phyloP scores from a whole-genome alignment of 2,113 vertebrate species.

The Cromileptes altivelis region DNA sequence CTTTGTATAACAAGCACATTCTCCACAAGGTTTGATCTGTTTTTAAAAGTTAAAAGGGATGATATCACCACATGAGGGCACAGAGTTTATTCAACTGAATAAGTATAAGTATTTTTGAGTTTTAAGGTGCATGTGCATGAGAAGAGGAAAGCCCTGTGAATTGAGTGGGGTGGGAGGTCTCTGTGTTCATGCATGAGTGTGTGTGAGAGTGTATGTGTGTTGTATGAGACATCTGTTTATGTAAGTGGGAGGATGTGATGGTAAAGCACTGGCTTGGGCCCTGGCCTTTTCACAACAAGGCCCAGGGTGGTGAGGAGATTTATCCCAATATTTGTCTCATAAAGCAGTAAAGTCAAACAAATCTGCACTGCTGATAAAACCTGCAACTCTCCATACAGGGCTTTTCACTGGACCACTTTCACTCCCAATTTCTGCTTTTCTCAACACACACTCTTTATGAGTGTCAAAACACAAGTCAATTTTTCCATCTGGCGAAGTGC shows the following conservation, averaged over 20 bases:
- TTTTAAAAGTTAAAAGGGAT: conserved; percentile 22
- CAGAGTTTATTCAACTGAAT: conserved; percentile 24
- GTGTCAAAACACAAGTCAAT: conserved; percentile 16
- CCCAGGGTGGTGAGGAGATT: conserved; percentile 45
- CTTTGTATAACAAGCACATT: conserved; percentile 22
- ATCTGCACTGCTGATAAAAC: conserved; percentile 64
- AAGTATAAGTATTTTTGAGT: conserved; percentile 2
- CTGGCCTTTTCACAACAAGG: conserved; percentile 66
- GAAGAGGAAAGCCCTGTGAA: conserved; percentile 27
- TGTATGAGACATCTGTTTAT: conserved; percentile 62
- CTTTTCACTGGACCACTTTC: conserved; percentile 34
- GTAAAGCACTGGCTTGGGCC: conserved; percentile 59
- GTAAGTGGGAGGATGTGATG: conserved; percentile 73
- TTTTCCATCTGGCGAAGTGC: conserved; percentile 24
- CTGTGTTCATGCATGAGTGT: conserved; percentile 13
- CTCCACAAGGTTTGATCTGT: not conserved
- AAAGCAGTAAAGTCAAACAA: conserved; percentile 75
- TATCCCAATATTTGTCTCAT: conserved; percentile 76
- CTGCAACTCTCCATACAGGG: conserved; percentile 25
- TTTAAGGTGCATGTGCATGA: conserved; percentile 28
- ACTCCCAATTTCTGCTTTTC: conserved; percentile 14
- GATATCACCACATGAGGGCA: conserved; percentile 18
- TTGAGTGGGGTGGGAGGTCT: conserved; percentile 22
- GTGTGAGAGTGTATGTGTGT: conserved; percentile 39
- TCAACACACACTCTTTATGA: not conserved